Percentiles rank a stretch among this genome's conserved stretches.
phyloP scores from a whole-genome alignment of 2,113 vertebrate genomes.

The Otus sunia region DNA sequence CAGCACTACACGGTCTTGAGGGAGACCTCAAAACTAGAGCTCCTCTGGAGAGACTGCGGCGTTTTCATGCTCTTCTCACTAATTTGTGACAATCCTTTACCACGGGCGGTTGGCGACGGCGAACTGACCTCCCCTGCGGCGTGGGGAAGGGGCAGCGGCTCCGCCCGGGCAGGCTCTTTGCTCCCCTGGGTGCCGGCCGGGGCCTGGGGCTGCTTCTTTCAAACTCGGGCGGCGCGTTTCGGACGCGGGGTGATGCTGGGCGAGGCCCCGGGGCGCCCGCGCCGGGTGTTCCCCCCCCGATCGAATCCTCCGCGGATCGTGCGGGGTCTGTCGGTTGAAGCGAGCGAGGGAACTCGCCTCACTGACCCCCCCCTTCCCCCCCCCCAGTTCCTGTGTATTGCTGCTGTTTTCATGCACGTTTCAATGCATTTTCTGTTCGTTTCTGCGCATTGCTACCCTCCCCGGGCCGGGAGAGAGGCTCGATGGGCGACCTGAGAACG shows the following conservation, averaged over 20 bases:
- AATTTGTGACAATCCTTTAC: not conserved
- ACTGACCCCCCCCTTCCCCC: not conserved
- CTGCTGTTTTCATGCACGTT: not conserved
- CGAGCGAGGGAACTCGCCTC: not conserved
- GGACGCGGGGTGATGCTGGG: rapidly evolving
- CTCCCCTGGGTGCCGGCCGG: not conserved
- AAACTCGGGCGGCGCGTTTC: rapidly evolving
- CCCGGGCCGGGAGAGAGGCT: not conserved
- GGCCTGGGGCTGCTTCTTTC: not conserved
- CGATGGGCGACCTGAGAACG: rapidly evolving
- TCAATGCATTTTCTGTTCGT: not conserved
- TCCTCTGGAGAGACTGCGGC: rapidly evolving
- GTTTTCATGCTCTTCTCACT: not conserved
- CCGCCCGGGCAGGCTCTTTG: not conserved
- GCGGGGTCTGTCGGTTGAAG: not conserved
- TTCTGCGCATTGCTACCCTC: not conserved
- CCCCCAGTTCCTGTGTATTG: not conserved
- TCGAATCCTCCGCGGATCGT: not conserved
- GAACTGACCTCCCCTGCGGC: not conserved
- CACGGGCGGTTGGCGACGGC: not conserved
- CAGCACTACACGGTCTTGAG: not conserved
- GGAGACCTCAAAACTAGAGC: not conserved
- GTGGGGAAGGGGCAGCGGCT: not conserved
- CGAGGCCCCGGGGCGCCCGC: not conserved
- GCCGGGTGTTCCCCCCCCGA: rapidly evolving